phyloP scores from a whole-genome alignment of 2,113 vertebrate species.

The Myrmecobius fasciatus region DNA sequence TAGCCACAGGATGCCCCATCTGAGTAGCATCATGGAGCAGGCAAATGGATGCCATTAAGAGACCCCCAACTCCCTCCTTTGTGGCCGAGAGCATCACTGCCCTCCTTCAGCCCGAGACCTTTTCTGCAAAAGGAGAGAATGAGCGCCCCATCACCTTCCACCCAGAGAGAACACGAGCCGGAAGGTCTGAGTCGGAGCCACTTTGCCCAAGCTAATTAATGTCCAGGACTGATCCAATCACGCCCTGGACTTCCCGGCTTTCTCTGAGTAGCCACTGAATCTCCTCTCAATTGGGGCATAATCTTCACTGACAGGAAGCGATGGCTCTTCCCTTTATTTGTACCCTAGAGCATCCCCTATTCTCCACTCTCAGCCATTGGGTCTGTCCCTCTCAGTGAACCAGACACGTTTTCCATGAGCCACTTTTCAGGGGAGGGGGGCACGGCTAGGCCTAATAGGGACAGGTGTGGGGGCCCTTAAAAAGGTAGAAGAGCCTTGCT shows the following conservation, averaged over 20 bases:
- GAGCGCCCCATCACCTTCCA: not conserved
- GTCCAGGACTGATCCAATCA: not conserved
- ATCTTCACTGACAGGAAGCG: not conserved
- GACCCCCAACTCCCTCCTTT: not conserved
- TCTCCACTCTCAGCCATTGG: not conserved
- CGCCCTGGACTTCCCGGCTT: not conserved
- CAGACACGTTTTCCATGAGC: not conserved
- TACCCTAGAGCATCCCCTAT: not conserved
- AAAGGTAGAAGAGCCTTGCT: not conserved
- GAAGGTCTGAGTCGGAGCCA: not conserved
- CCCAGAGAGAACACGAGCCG: not conserved
- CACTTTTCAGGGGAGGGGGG: no score
- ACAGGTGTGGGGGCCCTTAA: not conserved
- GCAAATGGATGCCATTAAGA: not conserved
- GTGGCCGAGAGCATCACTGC: not conserved
- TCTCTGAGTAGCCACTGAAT: not conserved
- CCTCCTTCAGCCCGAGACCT: not conserved
- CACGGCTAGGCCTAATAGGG: not conserved
- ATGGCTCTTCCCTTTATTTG: not conserved
- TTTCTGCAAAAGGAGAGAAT: not conserved
- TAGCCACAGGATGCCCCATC: not conserved
- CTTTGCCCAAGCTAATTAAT: not conserved
- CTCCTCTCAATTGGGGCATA: not conserved
- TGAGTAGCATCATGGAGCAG: not conserved
- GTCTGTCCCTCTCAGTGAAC: not conserved